A percentile compares a stretch with the other conserved stretches of the same genome.
phyloP scores from a whole-genome alignment of 2,888 invertebrate genomes.

The Aphrophora alni region DNA sequence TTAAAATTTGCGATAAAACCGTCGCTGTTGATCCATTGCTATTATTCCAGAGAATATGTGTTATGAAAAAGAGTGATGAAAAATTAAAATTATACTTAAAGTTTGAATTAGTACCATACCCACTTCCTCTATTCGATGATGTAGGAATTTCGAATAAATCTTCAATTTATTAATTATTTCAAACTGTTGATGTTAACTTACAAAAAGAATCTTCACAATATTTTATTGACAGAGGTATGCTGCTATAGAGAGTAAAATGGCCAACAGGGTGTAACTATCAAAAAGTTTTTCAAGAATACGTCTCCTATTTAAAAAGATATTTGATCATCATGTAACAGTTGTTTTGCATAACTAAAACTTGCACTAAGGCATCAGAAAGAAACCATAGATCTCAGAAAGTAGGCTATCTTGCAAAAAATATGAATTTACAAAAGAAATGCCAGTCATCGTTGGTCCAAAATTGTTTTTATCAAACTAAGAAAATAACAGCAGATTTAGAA shows the following conservation, averaged over 20 bases:
- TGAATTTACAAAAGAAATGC: constrained; percentile 9
- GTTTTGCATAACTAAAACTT: background rate
- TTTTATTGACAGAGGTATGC: background rate
- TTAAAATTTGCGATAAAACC: background rate
- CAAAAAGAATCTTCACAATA: background rate
- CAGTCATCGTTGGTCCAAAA: background rate
- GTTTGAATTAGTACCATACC: background rate
- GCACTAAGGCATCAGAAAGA: background rate
- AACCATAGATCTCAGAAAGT: background rate
- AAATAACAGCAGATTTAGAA: background rate
- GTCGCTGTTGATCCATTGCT: background rate
- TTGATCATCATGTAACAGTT: background rate
- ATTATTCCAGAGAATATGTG: background rate
- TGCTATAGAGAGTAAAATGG: too few relatives aligned
- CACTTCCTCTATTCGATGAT: background rate
- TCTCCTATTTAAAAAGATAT: background rate
- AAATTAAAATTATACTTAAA: background rate
- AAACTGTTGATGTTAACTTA: background rate
- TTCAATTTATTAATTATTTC: background rate
- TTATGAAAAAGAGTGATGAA: background rate
- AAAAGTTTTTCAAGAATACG: background rate
- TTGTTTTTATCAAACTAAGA: background rate
- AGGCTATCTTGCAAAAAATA: background rate
- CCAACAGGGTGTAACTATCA: too few relatives aligned
- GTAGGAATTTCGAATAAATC: background rate